Evolutionary conservation across 2,888 invertebrate genomes (phyloP).

Genomic region (Rosalia funebris): DNA sequence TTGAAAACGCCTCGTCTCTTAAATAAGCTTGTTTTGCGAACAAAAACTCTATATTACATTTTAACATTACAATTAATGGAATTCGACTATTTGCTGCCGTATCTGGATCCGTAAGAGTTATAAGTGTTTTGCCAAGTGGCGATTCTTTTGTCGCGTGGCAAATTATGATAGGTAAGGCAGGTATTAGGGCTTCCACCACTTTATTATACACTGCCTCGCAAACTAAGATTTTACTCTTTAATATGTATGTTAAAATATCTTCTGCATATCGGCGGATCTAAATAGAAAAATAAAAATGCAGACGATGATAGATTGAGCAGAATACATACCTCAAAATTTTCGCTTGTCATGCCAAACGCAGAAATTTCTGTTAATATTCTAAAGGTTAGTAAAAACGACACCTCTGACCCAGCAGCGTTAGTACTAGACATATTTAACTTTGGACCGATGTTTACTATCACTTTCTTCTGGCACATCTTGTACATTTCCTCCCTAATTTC

Average conservation of each 20-base stretch:
- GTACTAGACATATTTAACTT: conserved; percentile 56
- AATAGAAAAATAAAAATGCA: neutral
- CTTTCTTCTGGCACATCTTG: conserved; percentile 66
- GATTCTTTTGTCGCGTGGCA: conserved; percentile 68
- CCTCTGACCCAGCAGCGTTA: conserved; percentile 63
- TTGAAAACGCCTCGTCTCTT: conserved; percentile 66
- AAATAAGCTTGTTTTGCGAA: conserved; percentile 61
- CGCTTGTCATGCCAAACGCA: conserved; percentile 69
- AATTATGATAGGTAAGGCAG: conserved; percentile 71
- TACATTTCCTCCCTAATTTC: conserved; percentile 70
- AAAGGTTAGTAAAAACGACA: conserved; percentile 69
- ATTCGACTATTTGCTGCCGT: conserved; percentile 70
- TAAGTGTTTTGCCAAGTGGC: conserved; percentile 69
- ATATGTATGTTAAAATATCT: conserved; percentile 71
- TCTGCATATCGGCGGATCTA: conserved; percentile 70
- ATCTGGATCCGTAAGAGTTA: conserved; percentile 73
- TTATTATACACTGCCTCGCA: conserved; percentile 72
- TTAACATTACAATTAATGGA: conserved; percentile 67
- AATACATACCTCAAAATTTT: conserved; percentile 57
- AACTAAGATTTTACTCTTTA: conserved; percentile 73
- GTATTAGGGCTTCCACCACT: conserved; percentile 69
- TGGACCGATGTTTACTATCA: conserved; percentile 68
- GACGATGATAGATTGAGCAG: neutral
- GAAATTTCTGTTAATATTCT: conserved; percentile 73
- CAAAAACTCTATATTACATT: conserved; percentile 66